Evolutionary conservation across 2,888 invertebrate genomes (phyloP).

Genomic region (Ceriagrion tenellum): DNA sequence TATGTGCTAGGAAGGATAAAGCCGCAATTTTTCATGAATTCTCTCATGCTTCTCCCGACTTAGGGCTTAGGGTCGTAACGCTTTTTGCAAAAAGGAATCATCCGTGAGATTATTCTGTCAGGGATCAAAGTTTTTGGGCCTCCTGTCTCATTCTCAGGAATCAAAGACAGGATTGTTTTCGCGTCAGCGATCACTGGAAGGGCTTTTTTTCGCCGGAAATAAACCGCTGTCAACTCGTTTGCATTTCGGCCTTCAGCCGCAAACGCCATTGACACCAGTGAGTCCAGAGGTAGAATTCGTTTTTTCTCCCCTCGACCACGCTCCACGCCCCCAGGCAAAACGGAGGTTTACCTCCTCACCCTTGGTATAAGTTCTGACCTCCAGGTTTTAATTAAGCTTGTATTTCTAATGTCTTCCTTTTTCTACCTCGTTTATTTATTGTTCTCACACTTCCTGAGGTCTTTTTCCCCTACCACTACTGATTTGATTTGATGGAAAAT

Average conservation of each 20-base stretch:
- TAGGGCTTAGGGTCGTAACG: too few relatives aligned
- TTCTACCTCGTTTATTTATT: not conserved
- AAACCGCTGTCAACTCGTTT: not conserved
- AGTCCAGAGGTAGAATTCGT: not conserved
- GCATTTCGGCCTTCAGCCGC: not conserved
- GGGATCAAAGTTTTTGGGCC: not conserved
- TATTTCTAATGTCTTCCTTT: not conserved
- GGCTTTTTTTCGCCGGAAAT: not conserved
- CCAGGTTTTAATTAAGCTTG: not conserved
- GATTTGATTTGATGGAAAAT: not conserved
- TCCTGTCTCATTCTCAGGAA: not conserved
- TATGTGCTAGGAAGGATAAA: too few relatives aligned
- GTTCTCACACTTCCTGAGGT: not conserved
- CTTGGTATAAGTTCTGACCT: not conserved
- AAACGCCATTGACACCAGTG: not conserved
- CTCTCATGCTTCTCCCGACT: too few relatives aligned
- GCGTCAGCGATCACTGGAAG: not conserved
- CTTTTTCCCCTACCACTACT: not conserved
- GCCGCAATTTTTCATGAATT: too few relatives aligned
- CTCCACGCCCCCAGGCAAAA: too few relatives aligned
- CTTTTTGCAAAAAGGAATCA: too few relatives aligned
- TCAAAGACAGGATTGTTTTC: not conserved
- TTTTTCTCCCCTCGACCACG: not conserved
- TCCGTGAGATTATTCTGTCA: too few relatives aligned
- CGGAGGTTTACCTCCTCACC: not conserved